Evolutionary conservation across 2,888 invertebrate species (phyloP), one percentile per base, ranked within the genome.

Genomic region (Amphipyra berbera): DNA sequence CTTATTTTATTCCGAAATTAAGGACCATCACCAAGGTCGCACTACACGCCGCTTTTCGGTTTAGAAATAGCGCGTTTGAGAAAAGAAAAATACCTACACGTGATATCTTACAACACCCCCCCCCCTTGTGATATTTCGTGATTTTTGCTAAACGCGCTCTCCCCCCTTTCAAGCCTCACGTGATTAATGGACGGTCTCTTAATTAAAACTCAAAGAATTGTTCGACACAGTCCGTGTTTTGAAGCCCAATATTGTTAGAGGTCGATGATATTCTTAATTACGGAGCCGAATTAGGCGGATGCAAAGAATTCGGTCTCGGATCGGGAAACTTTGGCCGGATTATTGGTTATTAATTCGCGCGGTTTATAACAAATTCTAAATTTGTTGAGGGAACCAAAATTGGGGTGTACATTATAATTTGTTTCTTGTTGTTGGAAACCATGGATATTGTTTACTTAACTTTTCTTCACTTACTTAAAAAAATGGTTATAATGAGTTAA

Each of bases 171-270:
- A n/a, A n/a, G n/a, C n/a, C n/a, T n/a, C n/a, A n/a, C n/a, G n/a
- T n/a, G n/a, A n/a, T n/a, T n/a, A n/a, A n/a, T n/a, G n/a, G n/a
- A n/a, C n/a, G n/a, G n/a, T n/a, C n/a, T n/a, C n/a, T 67, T 76
- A 72, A 82, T 82, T 82, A 76, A 72, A 72, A 72, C 60, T 69
- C 55, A 8, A 40, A 27, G 35, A 55, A 62, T 55, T 62, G 61
- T 70, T 38, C 47, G 38, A 52, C 40, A 50, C 14, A 48, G 15
- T 30, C 30, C 33, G 33, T 61, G 48, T 62, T 60, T 59, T 49
- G 4, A 45, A 70, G 61, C 33, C 42, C 15, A 13, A 14, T 1
- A 21, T 21, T 21, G 21, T 21, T 21, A 3, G 58, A 37, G 27
- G 44, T 42, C 38, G 44, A 48, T 64, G 46, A 46, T 71, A 63